These are phyloP conservation scores for Sebastes jordani DNA, from an alignment of 2,797 vertebrate species.

Conservation along the genomic window DNA sequence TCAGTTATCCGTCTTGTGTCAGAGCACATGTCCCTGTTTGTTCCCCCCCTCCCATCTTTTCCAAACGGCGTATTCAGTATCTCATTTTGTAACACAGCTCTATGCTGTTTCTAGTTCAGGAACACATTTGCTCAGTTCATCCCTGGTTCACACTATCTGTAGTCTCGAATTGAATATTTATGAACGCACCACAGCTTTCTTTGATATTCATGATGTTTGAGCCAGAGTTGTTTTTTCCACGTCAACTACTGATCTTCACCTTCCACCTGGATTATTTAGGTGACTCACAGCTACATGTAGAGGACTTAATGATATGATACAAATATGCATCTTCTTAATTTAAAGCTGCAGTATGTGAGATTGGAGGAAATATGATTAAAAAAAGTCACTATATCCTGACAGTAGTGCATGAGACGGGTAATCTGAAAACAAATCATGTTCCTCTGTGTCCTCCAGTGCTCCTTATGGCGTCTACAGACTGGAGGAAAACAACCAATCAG, in stretches of 20 bases:
- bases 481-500: too few relatives aligned
- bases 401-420: too few relatives aligned
- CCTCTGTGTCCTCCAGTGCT: too few relatives aligned
- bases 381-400: too few relatives aligned
- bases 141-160: constrained; percentile 11
- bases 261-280: constrained; percentile 20
- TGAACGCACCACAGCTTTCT: constrained; percentile 26
- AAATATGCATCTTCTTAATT: neutral
- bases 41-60: neutral
- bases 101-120: constrained; percentile 6
- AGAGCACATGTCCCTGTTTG: neutral
- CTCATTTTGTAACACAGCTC: neutral
- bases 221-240: constrained; percentile 20
- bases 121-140: constrained; percentile 29
- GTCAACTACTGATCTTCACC: constrained; percentile 5
- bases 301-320: neutral
- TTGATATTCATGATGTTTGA: constrained; percentile 52
- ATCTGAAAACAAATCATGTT: too few relatives aligned
- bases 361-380: too few relatives aligned
- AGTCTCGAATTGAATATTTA: constrained; percentile 41
- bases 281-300: neutral
- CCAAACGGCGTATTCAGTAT: neutral
- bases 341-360: neutral
- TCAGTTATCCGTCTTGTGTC: neutral
- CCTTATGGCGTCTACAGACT: too few relatives aligned